Conservation (phyloP, 2,113 vertebrate species). For the Symphodus melops region DNA sequence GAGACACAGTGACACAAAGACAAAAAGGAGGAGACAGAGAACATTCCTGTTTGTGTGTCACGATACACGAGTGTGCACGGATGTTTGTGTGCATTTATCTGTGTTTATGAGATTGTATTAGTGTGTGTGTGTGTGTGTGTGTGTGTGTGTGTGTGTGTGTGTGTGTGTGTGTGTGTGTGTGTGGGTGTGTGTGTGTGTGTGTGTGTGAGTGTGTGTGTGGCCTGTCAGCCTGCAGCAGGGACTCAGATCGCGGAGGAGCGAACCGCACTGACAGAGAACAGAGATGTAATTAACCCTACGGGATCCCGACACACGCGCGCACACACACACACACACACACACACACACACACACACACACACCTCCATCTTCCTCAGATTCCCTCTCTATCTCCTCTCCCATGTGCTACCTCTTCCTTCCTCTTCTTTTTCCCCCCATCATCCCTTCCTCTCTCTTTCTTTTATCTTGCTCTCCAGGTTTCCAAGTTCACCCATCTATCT, state of each 20-base stretch:
- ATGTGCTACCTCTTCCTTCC: slow-evolving; percentile 4
- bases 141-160: neutral
- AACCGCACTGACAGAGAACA: slow-evolving; percentile 78
- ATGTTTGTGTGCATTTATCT: slow-evolving; percentile 29
- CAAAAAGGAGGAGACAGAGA: slow-evolving; percentile 47
- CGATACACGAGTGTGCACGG: slow-evolving; percentile 11
- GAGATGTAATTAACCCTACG: slow-evolving; percentile 84
- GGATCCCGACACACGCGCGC: slow-evolving; percentile 53
- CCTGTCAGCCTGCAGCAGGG: slow-evolving; percentile 70
- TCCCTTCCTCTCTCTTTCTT: neutral
- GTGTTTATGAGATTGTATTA: slow-evolving; percentile 14
- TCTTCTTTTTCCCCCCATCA: neutral
- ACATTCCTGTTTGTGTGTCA: slow-evolving; percentile 39
- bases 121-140: slow-evolving; percentile 2
- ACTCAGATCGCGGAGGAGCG: slow-evolving; percentile 66
- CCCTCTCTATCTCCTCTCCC: slow-evolving; percentile 25
- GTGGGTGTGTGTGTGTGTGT: neutral
- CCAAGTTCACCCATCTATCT: neutral
- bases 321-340: slow-evolving; percentile 20
- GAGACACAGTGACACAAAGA: slow-evolving; percentile 30
- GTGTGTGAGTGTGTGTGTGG: slow-evolving; percentile 50
- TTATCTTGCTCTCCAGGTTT: neutral
- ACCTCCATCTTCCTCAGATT: slow-evolving; percentile 13
- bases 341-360: slow-evolving; percentile 16
- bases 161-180: slow-evolving; percentile 33